These are phyloP conservation scores for Drosophila tanythrix DNA, from an alignment of 2,888 invertebrate genomes.

Conservation along the genomic window DNA sequence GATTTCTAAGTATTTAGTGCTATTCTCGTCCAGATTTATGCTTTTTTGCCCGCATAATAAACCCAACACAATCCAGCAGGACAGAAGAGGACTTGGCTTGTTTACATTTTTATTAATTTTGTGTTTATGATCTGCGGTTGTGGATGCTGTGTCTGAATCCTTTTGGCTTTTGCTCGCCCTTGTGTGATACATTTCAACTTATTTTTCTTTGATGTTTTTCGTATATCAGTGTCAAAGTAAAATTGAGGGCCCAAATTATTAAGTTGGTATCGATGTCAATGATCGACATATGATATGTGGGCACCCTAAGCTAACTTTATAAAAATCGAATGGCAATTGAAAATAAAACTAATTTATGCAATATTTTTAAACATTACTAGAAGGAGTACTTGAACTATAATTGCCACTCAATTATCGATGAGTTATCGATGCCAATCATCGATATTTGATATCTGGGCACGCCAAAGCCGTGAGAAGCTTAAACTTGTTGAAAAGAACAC, in stretches of 20 bases:
- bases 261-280: neutral
- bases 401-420: neutral
- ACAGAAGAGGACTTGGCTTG: constrained; percentile 33
- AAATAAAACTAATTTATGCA: too few relatives aligned
- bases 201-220: too few relatives aligned
- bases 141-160: constrained; percentile 29
- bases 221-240: too few relatives aligned
- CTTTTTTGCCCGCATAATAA: constrained; percentile 56
- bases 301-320: neutral
- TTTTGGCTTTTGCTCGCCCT: constrained; percentile 20
- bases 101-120: constrained; percentile 78
- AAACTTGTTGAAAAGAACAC: neutral
- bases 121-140: constrained; percentile 76
- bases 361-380: neutral
- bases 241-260: too few relatives aligned
- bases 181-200: too few relatives aligned
- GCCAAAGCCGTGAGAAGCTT: too few relatives aligned
- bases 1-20: constrained; percentile 81
- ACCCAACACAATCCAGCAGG: constrained; percentile 29
- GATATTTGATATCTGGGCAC: neutral
- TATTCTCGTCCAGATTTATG: constrained; percentile 75
- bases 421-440: neutral
- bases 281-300: neutral
- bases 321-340: too few relatives aligned
- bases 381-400: neutral